phyloP scores from a whole-genome alignment of 2,797 vertebrate genomes.

The Amazonetta brasiliensis region DNA sequence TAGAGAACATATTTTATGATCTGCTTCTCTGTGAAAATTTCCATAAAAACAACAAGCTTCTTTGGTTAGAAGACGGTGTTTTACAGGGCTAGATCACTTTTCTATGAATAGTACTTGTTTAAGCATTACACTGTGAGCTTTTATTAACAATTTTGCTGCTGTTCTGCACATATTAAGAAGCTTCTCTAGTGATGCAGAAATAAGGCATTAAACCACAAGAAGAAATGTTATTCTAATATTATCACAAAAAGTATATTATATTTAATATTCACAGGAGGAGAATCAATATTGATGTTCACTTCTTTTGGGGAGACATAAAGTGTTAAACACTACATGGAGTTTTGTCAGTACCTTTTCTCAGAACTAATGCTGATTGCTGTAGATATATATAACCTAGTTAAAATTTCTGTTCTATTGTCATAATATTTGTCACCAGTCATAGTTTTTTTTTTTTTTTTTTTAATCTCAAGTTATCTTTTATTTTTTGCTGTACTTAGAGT shows the following conservation, averaged over 20 bases:
- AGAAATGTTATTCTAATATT: neutral
- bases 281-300: neutral
- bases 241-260: neutral
- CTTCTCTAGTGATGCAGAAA: conserved; percentile 28
- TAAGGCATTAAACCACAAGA: neutral
- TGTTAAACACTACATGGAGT: neutral
- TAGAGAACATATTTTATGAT: neutral
- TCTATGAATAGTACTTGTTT: neutral
- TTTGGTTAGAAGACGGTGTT: neutral
- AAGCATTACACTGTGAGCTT: neutral
- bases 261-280: neutral
- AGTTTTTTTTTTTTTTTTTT: neutral
- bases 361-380: neutral
- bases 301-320: neutral
- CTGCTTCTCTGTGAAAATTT: neutral
- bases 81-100: neutral
- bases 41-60: neutral
- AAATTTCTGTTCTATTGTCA: neutral
- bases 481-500: neutral
- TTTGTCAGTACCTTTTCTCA: neutral
- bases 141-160: conserved; percentile 23
- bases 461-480: neutral
- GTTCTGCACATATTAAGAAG: conserved; percentile 24
- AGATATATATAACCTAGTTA: rapidly evolving
- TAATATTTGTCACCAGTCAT: neutral